Percentiles rank a stretch among this genome's conserved stretches.
Conservation (phyloP, 2,888 invertebrate species). For the Nebria brevicollis region DNA sequence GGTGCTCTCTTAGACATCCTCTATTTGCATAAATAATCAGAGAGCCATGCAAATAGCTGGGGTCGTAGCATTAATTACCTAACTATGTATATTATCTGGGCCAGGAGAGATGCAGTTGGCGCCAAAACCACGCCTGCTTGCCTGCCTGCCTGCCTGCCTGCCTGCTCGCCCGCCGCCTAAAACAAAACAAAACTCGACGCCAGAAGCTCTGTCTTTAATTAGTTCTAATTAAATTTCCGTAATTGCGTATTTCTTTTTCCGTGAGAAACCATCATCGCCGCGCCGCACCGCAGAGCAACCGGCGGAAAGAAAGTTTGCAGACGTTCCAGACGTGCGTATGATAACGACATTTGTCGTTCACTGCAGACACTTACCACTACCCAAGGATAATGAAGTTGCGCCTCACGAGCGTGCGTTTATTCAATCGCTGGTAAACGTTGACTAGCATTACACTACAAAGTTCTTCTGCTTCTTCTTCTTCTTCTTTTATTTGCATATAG, state of each 20-base stretch:
- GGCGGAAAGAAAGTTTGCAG: conserved; percentile 28
- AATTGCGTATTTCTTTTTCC: conserved; percentile 56
- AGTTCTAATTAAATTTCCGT: conserved; percentile 63
- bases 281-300: conserved; percentile 11
- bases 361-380: background rate
- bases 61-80: conserved; percentile 63
- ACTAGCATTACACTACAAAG: too few species aligned
- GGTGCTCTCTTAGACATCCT: conserved; percentile 54
- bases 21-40: conserved; percentile 65
- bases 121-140: conserved; percentile 53
- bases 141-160: conserved; percentile 35
- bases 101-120: conserved; percentile 56
- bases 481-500: too few species aligned
- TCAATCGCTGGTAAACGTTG: too few species aligned
- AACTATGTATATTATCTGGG: conserved; percentile 59
- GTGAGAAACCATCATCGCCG: conserved; percentile 50
- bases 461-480: too few species aligned
- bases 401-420: too few species aligned
- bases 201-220: conserved; percentile 58
- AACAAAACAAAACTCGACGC: conserved; percentile 53
- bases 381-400: conserved; percentile 9
- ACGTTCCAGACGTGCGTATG: background rate
- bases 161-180: conserved; percentile 49
- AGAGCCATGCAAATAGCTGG: conserved; percentile 62
- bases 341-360: background rate